Evolutionary conservation across 2,888 invertebrate genomes (phyloP), one percentile per base, ranked within the genome.

Genomic region (Drosophila demipolita): DNA sequence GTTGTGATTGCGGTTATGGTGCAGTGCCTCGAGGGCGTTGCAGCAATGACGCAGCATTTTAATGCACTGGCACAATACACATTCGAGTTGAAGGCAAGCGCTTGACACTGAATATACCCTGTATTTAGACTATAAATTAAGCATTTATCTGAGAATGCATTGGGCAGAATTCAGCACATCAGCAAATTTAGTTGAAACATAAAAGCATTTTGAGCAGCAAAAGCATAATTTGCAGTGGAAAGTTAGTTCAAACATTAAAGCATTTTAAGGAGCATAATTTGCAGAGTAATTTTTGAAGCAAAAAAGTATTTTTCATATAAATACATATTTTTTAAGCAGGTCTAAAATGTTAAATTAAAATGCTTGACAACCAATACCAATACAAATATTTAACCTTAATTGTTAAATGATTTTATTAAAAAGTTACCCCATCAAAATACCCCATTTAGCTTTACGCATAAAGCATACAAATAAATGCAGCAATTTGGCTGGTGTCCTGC

Each of bases 41-140:
- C 89, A 80, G 83, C 83, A 89, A 85, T 89, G 84, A 85, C 86
- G 86, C 71, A 82, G 86, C 86, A 69, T 32, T 85, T 87, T 85
- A 84, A 59, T 66, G 40, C 68, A 82, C 55, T 68, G 54, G 54
- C 62, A 54, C 50, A 50, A 49, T 33, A 15, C 48, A 58, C 23
- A 36, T 23, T 12, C 2, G 29, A 53, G 23, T 57, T 57, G 11
- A 66, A 36, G 20, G 54, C 45, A 49, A 57, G 45, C 40, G 53
- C n/a, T 40, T 63, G 45, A 49, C 55, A 69, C 50, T 53, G 26
- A 50, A 33, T 29, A 68, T 79, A 53, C 75, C 65, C 65, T 75
- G 15, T 29, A 58, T 11, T 15, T 40, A 11, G 20, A 23, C 42
- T 11, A n/a, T 5, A n/a, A 11, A n/a, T 5, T 11, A n/a, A 6